Evolutionary conservation across 2,113 vertebrate genomes (phyloP), one percentile per base, ranked within the genome.

Genomic region (Myrmecobius fasciatus): DNA sequence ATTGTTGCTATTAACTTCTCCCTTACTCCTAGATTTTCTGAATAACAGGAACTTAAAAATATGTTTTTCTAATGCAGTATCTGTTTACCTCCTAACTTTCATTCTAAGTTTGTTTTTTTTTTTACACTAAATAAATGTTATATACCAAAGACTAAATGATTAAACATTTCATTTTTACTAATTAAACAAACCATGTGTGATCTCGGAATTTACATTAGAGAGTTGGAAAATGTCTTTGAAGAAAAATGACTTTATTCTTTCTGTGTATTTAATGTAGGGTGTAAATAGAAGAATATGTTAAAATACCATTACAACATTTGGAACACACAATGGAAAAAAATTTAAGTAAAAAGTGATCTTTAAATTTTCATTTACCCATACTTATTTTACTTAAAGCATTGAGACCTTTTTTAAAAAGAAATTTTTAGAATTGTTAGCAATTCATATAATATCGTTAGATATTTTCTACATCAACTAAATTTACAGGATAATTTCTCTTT

Each of bases 381-480:
- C 36, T 43, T n/a, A 75, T 75, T 83, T 83, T 83, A 83, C 31
- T 67, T 36, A 36, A 67, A 83, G 60, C n/a, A 5, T 75, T n/a
- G 20, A n/a, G 31, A 83, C 17, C 17, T 83, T 11, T 83, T 83
- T 83, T 7, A 43, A 83, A 24, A 75, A 36, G 12, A 67, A 83
- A 83, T 20, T 83, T 83, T 83, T 43, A 28, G 54, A 56, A 56
- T 91, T 91, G 48, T 91, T 1, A 43, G 49, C 28, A 96, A 93
- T 52, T 93, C 54, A 17, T 92, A 97, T 91, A 94, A 92, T 31
- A 31, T 96, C 95, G 93, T 88, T 94, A 91, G 36, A 9, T 25
- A 94, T 89, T 94, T 95, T 97, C 83, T 91, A 5, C 89, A 25
- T 96, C 17, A 52, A 36, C 5, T 67, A 36, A 67, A 67, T n/a